phyloP scores from a whole-genome alignment of 2,797 vertebrate species.

The Zalophus californianus region DNA sequence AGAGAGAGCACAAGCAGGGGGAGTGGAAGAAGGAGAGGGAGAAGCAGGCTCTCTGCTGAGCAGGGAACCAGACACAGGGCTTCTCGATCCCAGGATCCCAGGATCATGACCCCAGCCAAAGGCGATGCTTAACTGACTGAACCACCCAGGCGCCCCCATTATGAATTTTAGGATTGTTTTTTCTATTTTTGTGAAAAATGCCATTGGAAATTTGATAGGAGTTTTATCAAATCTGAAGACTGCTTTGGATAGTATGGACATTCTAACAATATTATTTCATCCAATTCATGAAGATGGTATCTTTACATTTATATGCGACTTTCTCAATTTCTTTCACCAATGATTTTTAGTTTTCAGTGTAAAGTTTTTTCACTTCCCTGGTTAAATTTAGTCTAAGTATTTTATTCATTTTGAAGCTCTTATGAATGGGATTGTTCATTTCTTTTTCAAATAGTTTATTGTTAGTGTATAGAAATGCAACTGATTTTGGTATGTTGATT shows the following conservation, averaged over 20 bases:
- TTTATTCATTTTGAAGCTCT: neutral
- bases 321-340: neutral
- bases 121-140: neutral
- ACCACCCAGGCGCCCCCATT: neutral
- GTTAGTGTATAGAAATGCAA: neutral
- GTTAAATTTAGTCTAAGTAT: neutral
- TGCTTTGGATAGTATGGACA: neutral
- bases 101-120: neutral
- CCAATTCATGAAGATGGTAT: neutral
- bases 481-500: neutral
- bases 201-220: neutral
- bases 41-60: neutral
- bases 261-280: neutral
- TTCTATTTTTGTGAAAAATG: neutral
- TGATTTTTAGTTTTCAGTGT: neutral
- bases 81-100: neutral
- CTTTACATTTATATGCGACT: neutral
- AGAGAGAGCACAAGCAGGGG: neutral
- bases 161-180: neutral
- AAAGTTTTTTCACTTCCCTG: neutral
- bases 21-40: neutral
- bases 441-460: neutral
- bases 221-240: neutral
- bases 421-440: neutral
- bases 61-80: neutral